Evolutionary conservation across 2,113 vertebrate genomes (phyloP).

Genomic region (Actenoides hombroni): DNA sequence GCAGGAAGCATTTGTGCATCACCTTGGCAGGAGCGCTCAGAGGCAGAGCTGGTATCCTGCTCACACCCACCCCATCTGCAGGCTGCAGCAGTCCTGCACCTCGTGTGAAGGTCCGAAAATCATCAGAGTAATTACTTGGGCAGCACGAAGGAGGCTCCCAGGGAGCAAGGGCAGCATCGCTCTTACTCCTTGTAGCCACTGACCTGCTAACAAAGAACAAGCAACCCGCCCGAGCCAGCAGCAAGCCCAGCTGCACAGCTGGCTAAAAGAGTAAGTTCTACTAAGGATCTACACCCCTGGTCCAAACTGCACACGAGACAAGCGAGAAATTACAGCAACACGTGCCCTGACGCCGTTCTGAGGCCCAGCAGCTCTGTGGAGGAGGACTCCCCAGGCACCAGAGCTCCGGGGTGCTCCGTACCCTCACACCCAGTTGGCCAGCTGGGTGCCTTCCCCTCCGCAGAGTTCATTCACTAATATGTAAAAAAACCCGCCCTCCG

Average conservation of each 20-base stretch:
- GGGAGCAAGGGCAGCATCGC: neutral
- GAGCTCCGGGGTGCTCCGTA: fast-evolving
- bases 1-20: fast-evolving
- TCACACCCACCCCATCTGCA: fast-evolving
- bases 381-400: neutral
- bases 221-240: neutral
- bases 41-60: neutral
- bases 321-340: fast-evolving
- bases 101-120: neutral
- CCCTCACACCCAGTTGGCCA: fast-evolving
- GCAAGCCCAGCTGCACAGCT: neutral
- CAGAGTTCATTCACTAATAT: fast-evolving
- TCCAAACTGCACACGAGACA: neutral
- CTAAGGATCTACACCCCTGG: neutral
- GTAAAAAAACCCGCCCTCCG: fast-evolving
- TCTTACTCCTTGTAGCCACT: neutral
- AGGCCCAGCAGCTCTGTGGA: neutral
- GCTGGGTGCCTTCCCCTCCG: fast-evolving
- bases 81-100: neutral
- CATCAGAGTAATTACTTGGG: neutral
- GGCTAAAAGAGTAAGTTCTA: neutral
- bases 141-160: fast-evolving
- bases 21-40: fast-evolving
- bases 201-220: neutral
- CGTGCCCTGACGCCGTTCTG: fast-evolving